Evolutionary conservation across 2,888 invertebrate genomes (phyloP).

Genomic region (Drosophila niveifrons): DNA sequence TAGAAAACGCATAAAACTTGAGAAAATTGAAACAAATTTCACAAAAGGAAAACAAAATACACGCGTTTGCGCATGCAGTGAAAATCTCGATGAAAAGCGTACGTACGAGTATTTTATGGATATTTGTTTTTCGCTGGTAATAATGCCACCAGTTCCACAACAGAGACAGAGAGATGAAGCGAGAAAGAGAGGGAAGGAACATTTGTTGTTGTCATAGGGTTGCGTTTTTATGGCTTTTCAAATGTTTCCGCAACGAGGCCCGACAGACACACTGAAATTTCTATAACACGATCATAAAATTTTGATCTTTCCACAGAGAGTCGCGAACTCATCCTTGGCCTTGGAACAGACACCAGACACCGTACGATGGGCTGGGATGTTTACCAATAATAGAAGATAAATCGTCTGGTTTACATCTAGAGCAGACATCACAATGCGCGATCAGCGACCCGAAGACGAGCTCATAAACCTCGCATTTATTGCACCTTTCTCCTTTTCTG

Average conservation of each 20-base stretch:
- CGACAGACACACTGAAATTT: conserved; percentile 24
- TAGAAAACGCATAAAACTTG: conserved; percentile 81
- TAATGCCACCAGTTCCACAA: conserved; percentile 59
- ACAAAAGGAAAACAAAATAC: conserved; percentile 62
- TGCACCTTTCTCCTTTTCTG: conserved; percentile 23
- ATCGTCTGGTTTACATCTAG: conserved; percentile 82
- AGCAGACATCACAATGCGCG: conserved; percentile 76
- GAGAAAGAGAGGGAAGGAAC: background rate
- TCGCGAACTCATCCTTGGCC: conserved; percentile 71
- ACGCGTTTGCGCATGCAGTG: conserved; percentile 20
- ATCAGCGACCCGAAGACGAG: conserved; percentile 60
- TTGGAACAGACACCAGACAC: conserved; percentile 49
- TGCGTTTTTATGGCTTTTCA: conserved; percentile 78
- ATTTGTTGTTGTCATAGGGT: conserved; percentile 58
- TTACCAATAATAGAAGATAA: conserved; percentile 79
- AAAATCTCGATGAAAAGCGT: conserved; percentile 68
- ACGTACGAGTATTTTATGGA: conserved; percentile 71
- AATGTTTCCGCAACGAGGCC: conserved; percentile 74
- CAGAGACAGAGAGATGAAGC: background rate
- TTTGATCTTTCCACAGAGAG: conserved; percentile 73
- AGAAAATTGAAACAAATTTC: conserved; percentile 72
- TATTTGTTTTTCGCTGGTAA: conserved; percentile 74
- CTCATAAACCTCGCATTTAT: conserved; percentile 67
- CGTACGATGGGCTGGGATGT: conserved; percentile 51
- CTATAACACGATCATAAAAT: conserved; percentile 66